Evolutionary conservation across 2,797 vertebrate genomes (phyloP), one percentile per base, ranked within the genome.

Genomic region (Cephalopachus bancanus): DNA sequence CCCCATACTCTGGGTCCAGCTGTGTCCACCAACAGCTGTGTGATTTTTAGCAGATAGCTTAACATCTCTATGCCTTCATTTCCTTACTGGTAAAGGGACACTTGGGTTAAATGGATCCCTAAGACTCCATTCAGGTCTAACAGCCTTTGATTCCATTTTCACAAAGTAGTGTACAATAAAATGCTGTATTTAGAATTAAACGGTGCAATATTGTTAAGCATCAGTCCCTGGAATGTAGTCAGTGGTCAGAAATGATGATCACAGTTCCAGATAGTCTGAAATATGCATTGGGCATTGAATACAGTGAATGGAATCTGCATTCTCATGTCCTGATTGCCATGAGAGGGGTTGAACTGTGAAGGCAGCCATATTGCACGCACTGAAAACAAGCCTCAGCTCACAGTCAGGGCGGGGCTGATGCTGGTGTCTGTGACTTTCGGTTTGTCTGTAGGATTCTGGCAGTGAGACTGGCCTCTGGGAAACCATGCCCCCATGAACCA

Each of bases 141-240:
- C 4, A 69, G 26, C 0, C 4, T 88, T 93, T 88, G n/a, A 74
- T 93, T 91, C 51, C 89, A 0, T 91, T 76, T 33, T 88, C 49
- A 89, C 3, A 75, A 96, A 90, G n/a, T 55, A 93, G 69, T 33
- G 30, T n/a, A 71, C 15, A 91, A 44, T 65, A 65, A 95, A 94
- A 91, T 76, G 16, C 44, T 92, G 89, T 81, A 62, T 78, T 94
- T 28, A 87, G 55, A 87, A 53, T 90, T 30, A 95, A 44, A 44
- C 90, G 44, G 30, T 71, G 4, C 5, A 62, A 1, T 79, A 83
- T 71, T 33, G 49, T 92, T 84, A 84, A 86, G 26, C 78, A 49
- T 55, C 89, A 62, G 55, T 69, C 19, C 37, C 30, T 67, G 84
- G 59, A 67, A 26, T 83, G 22, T 76, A 81, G 85, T 10, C 44